Evolutionary conservation across 2,113 vertebrate genomes (phyloP).

Genomic region (Anarhynchus alexandrinus): DNA sequence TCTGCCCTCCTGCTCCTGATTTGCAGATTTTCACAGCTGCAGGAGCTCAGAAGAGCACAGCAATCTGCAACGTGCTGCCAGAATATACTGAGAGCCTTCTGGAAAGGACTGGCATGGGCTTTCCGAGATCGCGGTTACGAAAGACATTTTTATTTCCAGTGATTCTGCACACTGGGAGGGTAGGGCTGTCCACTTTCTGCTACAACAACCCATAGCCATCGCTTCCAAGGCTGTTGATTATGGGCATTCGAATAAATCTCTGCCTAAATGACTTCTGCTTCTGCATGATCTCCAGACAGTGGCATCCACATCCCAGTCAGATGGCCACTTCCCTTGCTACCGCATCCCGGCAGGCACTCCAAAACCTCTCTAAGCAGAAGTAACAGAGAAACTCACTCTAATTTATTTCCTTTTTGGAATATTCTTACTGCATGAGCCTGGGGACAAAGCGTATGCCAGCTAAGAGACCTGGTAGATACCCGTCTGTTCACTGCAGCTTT

Average conservation of each 20-base stretch:
- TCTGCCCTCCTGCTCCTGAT: neutral
- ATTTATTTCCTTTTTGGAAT: neutral
- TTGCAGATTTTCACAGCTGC: neutral
- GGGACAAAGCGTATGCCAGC: fast-evolving
- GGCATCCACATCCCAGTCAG: neutral
- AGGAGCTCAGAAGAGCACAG: neutral
- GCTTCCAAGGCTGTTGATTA: neutral
- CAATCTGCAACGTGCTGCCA: neutral
- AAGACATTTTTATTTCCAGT: neutral
- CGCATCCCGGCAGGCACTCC: neutral
- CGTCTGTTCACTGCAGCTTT: neutral
- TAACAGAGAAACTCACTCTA: neutral
- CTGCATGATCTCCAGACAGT: neutral
- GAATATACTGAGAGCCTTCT: neutral
- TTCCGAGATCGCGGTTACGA: neutral
- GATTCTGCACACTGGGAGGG: neutral
- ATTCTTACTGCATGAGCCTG: neutral
- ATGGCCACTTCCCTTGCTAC: neutral
- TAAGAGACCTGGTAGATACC: neutral
- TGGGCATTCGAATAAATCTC: neutral
- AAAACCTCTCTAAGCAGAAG: neutral
- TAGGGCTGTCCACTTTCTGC: neutral
- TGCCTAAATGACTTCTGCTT: neutral
- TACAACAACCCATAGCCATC: neutral
- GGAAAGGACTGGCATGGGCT: neutral